These are phyloP conservation scores for Drusus annulatus DNA, from an alignment of 1,140 invertebrate genomes.

Conservation along the genomic window DNA sequence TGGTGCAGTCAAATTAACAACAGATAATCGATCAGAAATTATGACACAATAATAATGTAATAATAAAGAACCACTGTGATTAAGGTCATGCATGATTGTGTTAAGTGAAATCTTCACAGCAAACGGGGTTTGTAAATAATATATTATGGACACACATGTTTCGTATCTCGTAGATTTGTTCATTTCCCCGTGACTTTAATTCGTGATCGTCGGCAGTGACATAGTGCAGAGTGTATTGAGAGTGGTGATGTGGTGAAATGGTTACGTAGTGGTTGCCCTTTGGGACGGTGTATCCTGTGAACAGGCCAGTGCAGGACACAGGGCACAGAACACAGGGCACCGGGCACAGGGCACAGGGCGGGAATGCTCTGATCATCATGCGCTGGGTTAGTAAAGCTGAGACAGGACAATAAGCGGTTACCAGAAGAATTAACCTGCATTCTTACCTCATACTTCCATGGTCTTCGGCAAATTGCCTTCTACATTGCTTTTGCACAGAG, in stretches of 20 bases:
- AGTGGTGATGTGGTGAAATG: too few relatives aligned
- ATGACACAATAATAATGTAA: background rate
- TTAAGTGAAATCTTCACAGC: conserved; percentile 14
- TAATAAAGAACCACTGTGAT: background rate
- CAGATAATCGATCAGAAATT: conserved; percentile 18
- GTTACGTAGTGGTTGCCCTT: background rate
- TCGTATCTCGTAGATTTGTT: background rate
- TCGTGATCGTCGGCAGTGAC: background rate
- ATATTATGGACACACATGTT: background rate
- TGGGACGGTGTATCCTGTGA: background rate
- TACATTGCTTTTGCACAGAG: conserved; percentile 7
- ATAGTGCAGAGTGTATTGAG: background rate
- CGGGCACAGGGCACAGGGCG: background rate
- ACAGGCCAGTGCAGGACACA: too few relatives aligned
- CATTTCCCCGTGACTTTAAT: background rate
- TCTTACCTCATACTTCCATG: conserved; percentile 52
- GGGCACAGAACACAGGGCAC: background rate
- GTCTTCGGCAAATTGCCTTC: conserved; percentile 31
- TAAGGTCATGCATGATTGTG: background rate
- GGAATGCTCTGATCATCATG: conserved; percentile 49
- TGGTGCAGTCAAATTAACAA: background rate
- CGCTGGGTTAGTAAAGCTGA: conserved; percentile 49
- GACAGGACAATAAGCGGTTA: conserved; percentile 48
- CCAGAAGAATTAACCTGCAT: conserved; percentile 46
- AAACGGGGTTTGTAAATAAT: conserved; percentile 4